Evolutionary conservation across 2,888 invertebrate species (phyloP), one percentile per base, ranked within the genome.

Genomic region (Philereme vetulata): DNA sequence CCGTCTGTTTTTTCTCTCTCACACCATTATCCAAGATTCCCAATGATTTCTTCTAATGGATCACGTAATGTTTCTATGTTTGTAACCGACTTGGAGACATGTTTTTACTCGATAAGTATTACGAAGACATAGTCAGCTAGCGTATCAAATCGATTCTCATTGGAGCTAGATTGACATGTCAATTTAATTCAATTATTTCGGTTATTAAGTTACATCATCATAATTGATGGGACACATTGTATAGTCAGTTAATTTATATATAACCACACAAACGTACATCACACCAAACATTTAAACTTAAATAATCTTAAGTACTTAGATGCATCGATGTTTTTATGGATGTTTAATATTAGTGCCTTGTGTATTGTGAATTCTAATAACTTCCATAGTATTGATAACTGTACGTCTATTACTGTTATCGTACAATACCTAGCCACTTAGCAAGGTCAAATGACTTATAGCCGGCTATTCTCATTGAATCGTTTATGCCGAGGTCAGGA

Each of bases 401-500:
- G 21, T 6, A 51, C 21, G 44, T n/a, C 43, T 35, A 35, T 61
- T 56, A 64, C 55, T 60, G 56, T 65, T 67, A 66, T 67, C 67
- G 54, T 40, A 49, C 49, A 45, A 53, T 51, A 60, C 56, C 53
- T 60, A 60, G 50, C 42, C 21, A 38, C 38, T 8, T 38, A 45
- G 67, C 78, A 76, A 82, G 81, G 78, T 67, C 72, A 67, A 63
- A 67, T 68, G 65, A 62, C 72, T 74, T 66, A 45, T 45, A 60
- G 33, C 49, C 45, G 43, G 64, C 52, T 60, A 56, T 53, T 68
- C 67, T 56, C 65, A 61, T 71, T 76, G 72, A 75, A 74, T 74
- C 66, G 68, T 72, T 72, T 71, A 78, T 72, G 69, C 71, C 76
- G 76, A 76, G 80, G 78, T 76, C 76, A 71, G 65, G 68, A 66